phyloP scores from a whole-genome alignment of 2,888 invertebrate species.

The Hirtodrosophila trivittata region DNA sequence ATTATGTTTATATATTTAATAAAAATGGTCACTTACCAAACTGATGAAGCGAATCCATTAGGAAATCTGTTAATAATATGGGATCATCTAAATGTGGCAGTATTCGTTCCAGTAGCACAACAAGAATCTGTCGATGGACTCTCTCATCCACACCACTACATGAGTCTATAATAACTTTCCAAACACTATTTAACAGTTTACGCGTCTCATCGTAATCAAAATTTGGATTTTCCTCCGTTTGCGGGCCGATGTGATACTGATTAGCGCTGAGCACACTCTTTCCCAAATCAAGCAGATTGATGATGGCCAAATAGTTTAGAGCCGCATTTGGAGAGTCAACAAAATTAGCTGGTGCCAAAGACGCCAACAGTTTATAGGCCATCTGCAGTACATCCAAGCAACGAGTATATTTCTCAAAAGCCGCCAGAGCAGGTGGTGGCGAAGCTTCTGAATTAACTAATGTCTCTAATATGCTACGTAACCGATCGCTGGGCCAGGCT shows the following conservation, averaged over 20 bases:
- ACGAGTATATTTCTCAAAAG: slow-evolving; percentile 90
- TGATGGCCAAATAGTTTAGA: slow-evolving; percentile 87
- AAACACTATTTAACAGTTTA: slow-evolving; percentile 88
- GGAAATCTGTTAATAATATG: slow-evolving; percentile 93
- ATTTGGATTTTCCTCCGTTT: not conserved
- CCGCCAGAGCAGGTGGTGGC: slow-evolving; percentile 86
- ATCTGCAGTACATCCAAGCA: slow-evolving; percentile 91
- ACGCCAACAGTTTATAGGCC: slow-evolving; percentile 87
- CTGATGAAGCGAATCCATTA: slow-evolving; percentile 94
- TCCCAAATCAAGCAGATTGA: slow-evolving; percentile 85
- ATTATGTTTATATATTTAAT: too few species aligned
- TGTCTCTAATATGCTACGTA: slow-evolving; percentile 88
- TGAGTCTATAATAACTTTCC: slow-evolving; percentile 87
- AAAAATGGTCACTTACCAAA: slow-evolving; percentile 84
- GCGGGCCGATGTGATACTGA: slow-evolving; percentile 80
- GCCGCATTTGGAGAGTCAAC: slow-evolving; percentile 85
- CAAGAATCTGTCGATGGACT: slow-evolving; percentile 90
- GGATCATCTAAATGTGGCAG: slow-evolving; percentile 92
- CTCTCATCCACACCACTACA: slow-evolving; percentile 86
- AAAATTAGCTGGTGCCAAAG: slow-evolving; percentile 85
- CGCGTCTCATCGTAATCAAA: slow-evolving; percentile 85
- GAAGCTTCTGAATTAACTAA: slow-evolving; percentile 87
- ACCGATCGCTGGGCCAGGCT: slow-evolving; percentile 85
- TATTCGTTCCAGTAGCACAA: slow-evolving; percentile 92
- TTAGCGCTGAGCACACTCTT: slow-evolving; percentile 65